A percentile compares a stretch with the other conserved stretches of the same genome.
These are phyloP conservation scores for Alexandromys fortis DNA, from an alignment of 2,113 vertebrate genomes.

Conservation along the genomic window DNA sequence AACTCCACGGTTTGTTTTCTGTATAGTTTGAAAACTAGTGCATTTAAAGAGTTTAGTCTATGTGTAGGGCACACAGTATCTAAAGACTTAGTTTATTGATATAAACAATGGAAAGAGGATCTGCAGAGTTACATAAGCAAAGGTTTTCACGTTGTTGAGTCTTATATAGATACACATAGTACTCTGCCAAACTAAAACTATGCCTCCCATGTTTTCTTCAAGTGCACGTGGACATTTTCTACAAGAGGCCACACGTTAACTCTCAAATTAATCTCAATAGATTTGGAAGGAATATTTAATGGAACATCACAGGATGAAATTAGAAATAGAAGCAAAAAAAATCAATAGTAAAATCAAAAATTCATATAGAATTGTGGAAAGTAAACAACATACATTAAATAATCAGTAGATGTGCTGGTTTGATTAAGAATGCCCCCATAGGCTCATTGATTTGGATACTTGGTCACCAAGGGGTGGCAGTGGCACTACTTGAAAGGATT, in stretches of 20 bases:
- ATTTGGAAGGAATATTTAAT: neutral
- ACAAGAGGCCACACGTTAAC: neutral
- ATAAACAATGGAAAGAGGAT: neutral
- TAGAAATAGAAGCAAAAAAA: neutral
- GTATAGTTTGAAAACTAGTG: neutral
- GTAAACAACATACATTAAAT: neutral
- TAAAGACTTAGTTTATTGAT: neutral
- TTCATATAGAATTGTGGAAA: neutral
- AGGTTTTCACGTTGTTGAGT: neutral
- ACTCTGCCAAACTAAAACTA: neutral
- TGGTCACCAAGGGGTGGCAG: neutral
- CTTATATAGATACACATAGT: neutral
- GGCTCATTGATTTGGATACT: neutral
- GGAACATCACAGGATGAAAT: neutral
- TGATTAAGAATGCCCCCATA: neutral
- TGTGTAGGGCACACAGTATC: neutral
- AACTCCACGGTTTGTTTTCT: neutral
- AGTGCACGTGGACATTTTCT: neutral
- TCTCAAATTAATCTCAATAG: neutral
- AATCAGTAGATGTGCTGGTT: neutral
- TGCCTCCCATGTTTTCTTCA: neutral
- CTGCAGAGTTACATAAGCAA: neutral
- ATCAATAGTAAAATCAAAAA: neutral
- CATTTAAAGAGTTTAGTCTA: neutral
- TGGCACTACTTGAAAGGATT: neutral